Conservation (phyloP, 2,113 vertebrate species). For the Phyllopteryx taeniolatus region DNA sequence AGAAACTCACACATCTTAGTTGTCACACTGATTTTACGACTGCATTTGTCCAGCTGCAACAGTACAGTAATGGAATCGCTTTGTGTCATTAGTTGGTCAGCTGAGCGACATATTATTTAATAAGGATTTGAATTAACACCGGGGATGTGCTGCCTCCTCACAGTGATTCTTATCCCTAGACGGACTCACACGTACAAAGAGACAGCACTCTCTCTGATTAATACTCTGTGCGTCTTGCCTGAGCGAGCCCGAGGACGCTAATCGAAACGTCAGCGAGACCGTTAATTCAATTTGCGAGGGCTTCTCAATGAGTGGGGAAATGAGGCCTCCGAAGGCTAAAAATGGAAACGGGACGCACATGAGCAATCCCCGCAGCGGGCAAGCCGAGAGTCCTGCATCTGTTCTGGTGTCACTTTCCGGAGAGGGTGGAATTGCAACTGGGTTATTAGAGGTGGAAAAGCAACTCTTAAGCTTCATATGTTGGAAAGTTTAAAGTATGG, state of each 20-base stretch:
- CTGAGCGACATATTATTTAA: constrained; percentile 43
- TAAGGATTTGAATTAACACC: constrained; percentile 44
- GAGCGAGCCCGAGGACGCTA: constrained; percentile 58
- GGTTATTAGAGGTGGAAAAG: neutral
- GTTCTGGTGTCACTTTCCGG: constrained; percentile 34
- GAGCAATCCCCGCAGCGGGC: constrained; percentile 44
- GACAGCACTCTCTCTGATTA: constrained; percentile 45
- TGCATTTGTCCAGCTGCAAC: constrained; percentile 9
- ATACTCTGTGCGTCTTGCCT: constrained; percentile 51
- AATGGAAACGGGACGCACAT: constrained; percentile 60
- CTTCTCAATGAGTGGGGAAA: constrained; percentile 60
- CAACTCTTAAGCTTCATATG: neutral
- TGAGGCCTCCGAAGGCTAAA: constrained; percentile 60
- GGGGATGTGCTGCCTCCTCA: constrained; percentile 21
- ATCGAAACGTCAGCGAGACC: constrained; percentile 66
- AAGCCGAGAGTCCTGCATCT: constrained; percentile 42
- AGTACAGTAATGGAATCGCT: constrained; percentile 29
- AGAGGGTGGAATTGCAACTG: constrained; percentile 26
- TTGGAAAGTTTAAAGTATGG: neutral
- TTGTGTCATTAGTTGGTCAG: constrained; percentile 38
- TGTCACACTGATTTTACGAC: constrained; percentile 24
- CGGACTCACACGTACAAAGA: constrained; percentile 3
- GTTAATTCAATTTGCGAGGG: constrained; percentile 69
- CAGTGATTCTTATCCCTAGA: constrained; percentile 25
- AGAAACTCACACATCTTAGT: constrained; percentile 14